Percentiles rank a stretch among this genome's conserved stretches.
Conservation (phyloP, 2,113 vertebrate genomes). For the Dipodomys merriami region DNA sequence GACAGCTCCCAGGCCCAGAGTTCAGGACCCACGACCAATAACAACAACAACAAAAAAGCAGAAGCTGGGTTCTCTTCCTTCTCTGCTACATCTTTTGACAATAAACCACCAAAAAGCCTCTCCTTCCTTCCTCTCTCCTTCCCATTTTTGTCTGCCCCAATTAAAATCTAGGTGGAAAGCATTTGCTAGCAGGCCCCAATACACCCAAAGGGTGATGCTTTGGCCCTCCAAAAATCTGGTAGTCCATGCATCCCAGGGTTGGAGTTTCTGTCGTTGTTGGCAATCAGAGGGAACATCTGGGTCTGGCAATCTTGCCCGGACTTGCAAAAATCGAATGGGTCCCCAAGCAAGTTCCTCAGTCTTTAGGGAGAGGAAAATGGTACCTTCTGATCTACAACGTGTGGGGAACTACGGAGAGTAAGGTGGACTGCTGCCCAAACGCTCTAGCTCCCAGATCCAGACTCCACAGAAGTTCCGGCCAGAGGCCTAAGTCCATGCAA, state of each 20-base stretch:
- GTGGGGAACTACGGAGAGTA: neutral
- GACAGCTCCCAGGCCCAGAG: too few species aligned
- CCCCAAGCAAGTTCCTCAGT: neutral
- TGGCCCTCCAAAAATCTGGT: constrained; percentile 15
- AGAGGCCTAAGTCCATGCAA: neutral
- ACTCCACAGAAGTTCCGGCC: neutral
- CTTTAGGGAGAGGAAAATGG: neutral
- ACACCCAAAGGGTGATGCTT: constrained; percentile 38
- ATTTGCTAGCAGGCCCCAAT: constrained; percentile 28
- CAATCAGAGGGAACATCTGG: neutral
- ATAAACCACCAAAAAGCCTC: neutral
- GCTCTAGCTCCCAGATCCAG: neutral
- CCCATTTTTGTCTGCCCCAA: constrained; percentile 43
- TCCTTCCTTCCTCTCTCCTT: constrained; percentile 6
- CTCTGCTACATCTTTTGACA: neutral
- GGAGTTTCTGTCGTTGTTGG: neutral
- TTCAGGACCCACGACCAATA: too few species aligned
- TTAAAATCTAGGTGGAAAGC: constrained; percentile 68
- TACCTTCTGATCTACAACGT: neutral
- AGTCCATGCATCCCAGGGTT: neutral
- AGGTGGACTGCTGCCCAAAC: neutral
- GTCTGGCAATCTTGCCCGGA: neutral
- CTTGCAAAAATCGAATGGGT: constrained; percentile 22
- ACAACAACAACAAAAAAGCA: too few species aligned
- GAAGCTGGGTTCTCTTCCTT: neutral